These are phyloP conservation scores for Micromussa lordhowensis DNA, from an alignment of 92 coral and sea anemone genomes.

Conservation along the genomic window DNA sequence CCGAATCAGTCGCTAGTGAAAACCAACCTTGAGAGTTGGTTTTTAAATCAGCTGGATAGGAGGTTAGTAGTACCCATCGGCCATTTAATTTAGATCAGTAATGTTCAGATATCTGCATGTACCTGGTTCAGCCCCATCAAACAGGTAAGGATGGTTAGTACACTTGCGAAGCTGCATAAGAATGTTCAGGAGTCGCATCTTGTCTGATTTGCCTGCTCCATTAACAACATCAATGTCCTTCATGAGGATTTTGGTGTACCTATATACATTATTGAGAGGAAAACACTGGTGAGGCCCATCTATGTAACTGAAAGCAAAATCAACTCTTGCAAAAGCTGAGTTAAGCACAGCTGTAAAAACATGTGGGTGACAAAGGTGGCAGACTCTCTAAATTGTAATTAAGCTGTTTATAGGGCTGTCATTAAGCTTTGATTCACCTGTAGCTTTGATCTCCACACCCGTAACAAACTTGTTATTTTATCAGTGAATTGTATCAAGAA, in stretches of 20 bases:
- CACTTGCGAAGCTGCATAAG: conserved; percentile 99
- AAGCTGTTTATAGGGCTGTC: no score
- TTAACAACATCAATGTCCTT: conserved; percentile 98
- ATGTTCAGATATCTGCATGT: background rate
- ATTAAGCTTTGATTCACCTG: no score
- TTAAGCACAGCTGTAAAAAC: background rate
- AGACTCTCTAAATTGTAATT: background rate
- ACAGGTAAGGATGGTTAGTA: conserved; percentile 95
- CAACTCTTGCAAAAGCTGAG: no score
- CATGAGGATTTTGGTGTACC: conserved; percentile 99
- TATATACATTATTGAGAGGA: background rate
- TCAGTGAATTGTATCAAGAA: no score
- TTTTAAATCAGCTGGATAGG: no score
- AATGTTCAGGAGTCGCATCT: conserved; percentile 96
- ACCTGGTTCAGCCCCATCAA: conserved; percentile 99
- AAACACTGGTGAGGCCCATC: background rate
- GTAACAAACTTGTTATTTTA: no score
- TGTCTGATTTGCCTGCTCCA: conserved; percentile 99
- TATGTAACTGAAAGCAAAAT: background rate
- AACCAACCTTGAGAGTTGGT: background rate
- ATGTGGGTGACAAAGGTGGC: background rate
- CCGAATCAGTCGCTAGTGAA: no score
- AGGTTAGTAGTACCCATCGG: no score
- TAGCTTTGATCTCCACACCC: no score
- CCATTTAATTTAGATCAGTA: no score